Percentiles rank a stretch among this genome's conserved stretches.
Evolutionary conservation across 2,113 vertebrate genomes (phyloP).

Genomic region (Ictalurus punctatus): DNA sequence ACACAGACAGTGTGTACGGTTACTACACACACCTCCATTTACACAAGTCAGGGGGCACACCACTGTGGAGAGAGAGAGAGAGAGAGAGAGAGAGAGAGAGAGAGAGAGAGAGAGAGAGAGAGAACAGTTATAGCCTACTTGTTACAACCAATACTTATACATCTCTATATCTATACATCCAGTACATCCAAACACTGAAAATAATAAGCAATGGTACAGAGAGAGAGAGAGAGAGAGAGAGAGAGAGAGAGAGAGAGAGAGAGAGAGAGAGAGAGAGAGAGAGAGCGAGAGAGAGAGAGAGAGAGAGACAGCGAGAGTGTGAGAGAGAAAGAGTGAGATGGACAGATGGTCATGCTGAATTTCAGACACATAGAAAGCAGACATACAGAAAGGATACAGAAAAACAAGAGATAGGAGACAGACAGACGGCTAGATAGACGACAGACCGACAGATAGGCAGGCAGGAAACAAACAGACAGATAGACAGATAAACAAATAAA

Average conservation of each 20-base stretch:
- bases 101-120: not conserved
- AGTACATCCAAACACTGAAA: not conserved
- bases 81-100: not conserved
- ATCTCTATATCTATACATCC: not conserved
- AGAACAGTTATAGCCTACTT: not conserved
- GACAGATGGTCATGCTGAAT: no score
- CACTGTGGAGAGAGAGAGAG: conserved; percentile 69
- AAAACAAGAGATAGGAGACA: no score
- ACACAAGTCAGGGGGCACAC: conserved; percentile 89
- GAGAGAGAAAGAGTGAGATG: no score
- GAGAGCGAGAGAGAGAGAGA: not conserved
- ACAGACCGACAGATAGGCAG: no score
- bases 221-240: not conserved
- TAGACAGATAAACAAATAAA: no score
- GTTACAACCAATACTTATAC: not conserved
- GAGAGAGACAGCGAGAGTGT: not conserved
- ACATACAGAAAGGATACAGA: not conserved
- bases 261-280: no score
- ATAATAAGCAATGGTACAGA: not conserved
- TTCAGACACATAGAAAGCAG: no score
- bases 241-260: no score
- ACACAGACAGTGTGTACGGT: conserved; percentile 85
- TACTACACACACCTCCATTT: conserved; percentile 90
- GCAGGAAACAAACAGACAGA: no score
- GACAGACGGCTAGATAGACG: no score